Conservation (phyloP, 2,113 vertebrate genomes). For the Myrmecophaga tridactyla region DNA sequence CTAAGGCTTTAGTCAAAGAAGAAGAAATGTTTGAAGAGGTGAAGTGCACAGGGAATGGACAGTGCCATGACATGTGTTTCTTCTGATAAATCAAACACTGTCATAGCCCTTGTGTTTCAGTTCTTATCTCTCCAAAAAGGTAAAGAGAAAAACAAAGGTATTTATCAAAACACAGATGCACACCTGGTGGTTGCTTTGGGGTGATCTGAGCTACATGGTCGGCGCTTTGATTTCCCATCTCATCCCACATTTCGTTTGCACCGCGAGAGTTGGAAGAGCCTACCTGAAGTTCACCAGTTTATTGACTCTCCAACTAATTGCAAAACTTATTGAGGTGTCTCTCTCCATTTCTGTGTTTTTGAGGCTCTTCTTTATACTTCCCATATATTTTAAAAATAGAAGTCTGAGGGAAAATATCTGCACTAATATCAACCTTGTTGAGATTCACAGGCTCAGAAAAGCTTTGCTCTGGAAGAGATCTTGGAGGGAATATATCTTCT, state of each 20-base stretch:
- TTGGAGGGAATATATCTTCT: conserved; percentile 11
- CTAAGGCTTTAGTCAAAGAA: neutral
- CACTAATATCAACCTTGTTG: neutral
- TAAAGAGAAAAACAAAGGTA: neutral
- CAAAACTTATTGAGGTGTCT: conserved; percentile 49
- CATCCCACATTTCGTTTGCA: neutral
- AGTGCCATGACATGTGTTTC: neutral
- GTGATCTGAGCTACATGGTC: neutral
- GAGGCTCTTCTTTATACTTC: conserved; percentile 44
- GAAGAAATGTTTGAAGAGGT: conserved; percentile 6
- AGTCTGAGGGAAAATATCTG: neutral
- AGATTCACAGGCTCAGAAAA: neutral
- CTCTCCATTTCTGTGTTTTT: neutral
- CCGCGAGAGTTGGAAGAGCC: neutral
- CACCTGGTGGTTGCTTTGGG: neutral
- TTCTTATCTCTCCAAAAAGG: neutral
- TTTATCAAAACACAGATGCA: neutral
- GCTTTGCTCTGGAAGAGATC: neutral
- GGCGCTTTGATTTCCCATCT: neutral
- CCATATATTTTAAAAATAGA: conserved; percentile 55
- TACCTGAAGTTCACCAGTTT: neutral
- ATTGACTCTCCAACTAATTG: conserved; percentile 56
- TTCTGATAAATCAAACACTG: neutral
- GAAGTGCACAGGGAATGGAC: neutral
- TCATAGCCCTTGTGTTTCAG: neutral